Evolutionary conservation across 2,797 vertebrate genomes (phyloP).

Genomic region (Cryptoprocta ferox): DNA sequence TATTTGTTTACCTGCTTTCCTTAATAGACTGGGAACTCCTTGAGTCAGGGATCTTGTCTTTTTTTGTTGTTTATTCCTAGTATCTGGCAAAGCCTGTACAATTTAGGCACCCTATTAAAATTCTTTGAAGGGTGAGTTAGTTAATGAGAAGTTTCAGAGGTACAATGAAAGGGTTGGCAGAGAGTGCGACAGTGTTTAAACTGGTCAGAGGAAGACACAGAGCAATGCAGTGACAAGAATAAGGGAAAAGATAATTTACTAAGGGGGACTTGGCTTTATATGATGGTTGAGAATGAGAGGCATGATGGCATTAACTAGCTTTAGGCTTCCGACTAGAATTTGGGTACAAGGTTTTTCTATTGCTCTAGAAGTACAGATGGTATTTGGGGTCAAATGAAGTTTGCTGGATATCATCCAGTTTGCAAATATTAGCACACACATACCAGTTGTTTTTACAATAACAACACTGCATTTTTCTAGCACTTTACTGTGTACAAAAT

Average conservation of each 20-base stretch:
- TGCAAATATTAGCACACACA: neutral
- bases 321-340: neutral
- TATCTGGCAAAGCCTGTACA: neutral
- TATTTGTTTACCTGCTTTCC: neutral
- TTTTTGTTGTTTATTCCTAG: neutral
- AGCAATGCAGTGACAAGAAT: neutral
- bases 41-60: neutral
- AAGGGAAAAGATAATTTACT: neutral
- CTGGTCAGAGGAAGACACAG: neutral
- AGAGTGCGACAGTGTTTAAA: neutral
- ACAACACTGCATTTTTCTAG: neutral
- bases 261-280: neutral
- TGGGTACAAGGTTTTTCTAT: neutral
- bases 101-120: neutral
- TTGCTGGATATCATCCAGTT: neutral
- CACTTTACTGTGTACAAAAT: neutral
- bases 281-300: neutral
- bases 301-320: neutral
- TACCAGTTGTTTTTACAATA: neutral
- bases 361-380: neutral
- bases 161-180: neutral
- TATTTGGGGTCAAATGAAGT: neutral
- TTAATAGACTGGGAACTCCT: neutral
- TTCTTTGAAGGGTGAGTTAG: neutral
- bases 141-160: neutral